Conservation (phyloP, 2,113 vertebrate genomes). For the Campylorhamphus procurvoides region DNA sequence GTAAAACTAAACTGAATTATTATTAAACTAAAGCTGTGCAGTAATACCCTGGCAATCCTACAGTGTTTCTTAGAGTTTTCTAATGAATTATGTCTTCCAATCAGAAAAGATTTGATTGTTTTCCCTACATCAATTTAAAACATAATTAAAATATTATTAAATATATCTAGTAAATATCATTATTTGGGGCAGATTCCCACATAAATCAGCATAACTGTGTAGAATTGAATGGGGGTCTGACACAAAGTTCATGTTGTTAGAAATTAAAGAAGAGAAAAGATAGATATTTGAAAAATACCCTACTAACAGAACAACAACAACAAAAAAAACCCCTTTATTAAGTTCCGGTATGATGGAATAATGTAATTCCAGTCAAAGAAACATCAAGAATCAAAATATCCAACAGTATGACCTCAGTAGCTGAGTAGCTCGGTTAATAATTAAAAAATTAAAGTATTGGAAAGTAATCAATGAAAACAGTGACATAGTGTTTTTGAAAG, state of each 20-base stretch:
- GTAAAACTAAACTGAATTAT: background rate
- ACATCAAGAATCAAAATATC: background rate
- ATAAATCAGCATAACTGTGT: background rate
- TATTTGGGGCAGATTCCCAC: rapidly evolving
- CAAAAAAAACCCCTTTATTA: background rate
- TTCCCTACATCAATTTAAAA: background rate
- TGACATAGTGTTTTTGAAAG: background rate
- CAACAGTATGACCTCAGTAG: background rate
- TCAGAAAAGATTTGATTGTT: background rate
- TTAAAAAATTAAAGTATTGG: background rate
- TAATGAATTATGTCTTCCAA: background rate
- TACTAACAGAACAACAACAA: background rate
- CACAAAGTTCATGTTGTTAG: background rate
- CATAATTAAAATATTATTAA: background rate
- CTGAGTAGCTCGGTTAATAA: background rate
- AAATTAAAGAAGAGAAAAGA: background rate
- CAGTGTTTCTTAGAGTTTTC: background rate
- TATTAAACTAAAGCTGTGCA: background rate
- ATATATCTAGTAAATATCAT: background rate
- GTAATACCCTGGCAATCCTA: background rate
- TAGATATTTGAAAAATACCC: background rate
- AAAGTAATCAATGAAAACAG: slow-evolving; percentile 9
- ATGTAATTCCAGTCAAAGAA: background rate
- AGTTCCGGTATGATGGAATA: background rate
- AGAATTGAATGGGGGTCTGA: background rate